A percentile compares a stretch with the other conserved stretches of the same genome.
Conservation (phyloP, 2,888 invertebrate genomes). For the Pristionchus japonicus region DNA sequence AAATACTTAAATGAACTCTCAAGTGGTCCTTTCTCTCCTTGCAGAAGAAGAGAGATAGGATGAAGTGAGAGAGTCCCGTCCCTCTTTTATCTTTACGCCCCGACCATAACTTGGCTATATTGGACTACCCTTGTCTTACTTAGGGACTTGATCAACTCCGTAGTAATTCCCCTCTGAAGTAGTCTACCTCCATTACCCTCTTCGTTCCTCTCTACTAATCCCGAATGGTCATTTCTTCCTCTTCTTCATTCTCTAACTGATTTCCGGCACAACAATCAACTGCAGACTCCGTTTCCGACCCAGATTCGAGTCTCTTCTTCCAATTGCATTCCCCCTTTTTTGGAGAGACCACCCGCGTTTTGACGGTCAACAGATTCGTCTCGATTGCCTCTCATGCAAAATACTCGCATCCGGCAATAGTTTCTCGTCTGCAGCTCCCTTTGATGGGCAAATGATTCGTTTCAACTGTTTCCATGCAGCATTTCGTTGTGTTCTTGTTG, state of each 20-base stretch:
- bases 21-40: neutral
- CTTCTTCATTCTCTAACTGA: conserved; percentile 30
- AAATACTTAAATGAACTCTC: conserved; percentile 38
- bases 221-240: neutral
- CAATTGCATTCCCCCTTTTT: neutral
- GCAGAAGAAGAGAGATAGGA: neutral
- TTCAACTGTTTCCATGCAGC: neutral
- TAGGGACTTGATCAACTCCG: neutral
- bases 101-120: neutral
- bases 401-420: too few species aligned
- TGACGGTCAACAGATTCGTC: neutral
- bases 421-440: too few species aligned
- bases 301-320: neutral
- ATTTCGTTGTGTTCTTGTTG: too few species aligned
- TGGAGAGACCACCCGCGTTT: neutral
- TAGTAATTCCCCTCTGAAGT: neutral
- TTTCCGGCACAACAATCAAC: conserved; percentile 40
- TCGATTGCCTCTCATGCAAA: too few species aligned
- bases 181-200: neutral
- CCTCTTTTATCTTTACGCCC: conserved; percentile 12
- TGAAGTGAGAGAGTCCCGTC: neutral
- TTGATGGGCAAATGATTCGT: too few species aligned
- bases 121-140: neutral
- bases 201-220: neutral
- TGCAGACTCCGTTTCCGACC: neutral